Evolutionary conservation across 2,113 vertebrate genomes (phyloP).

Genomic region (Rallus limicola): DNA sequence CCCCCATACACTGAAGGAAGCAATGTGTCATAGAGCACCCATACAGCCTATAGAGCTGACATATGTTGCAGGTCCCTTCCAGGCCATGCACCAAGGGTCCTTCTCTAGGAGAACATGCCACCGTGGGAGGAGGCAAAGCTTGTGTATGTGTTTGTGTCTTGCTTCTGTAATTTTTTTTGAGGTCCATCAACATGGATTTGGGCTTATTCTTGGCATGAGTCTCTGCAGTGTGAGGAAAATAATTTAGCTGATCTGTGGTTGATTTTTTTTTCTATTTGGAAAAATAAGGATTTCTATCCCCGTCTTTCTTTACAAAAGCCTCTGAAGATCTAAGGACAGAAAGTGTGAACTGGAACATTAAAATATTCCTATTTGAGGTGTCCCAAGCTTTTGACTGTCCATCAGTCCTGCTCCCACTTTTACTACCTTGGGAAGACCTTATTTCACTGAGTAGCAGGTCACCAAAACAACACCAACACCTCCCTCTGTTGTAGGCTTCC

Average conservation of each 20-base stretch:
- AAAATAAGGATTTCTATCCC: neutral
- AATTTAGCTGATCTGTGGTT: neutral
- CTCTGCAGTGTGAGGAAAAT: neutral
- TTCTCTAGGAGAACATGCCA: neutral
- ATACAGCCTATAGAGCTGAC: neutral
- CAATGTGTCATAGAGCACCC: neutral
- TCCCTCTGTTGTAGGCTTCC: neutral
- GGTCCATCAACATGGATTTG: neutral
- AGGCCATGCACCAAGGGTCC: neutral
- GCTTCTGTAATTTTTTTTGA: neutral
- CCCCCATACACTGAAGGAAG: rapidly evolving
- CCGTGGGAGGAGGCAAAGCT: neutral
- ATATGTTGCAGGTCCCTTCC: neutral
- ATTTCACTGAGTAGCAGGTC: neutral
- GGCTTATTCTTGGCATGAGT: neutral
- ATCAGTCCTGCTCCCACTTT: neutral
- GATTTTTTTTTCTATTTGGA: neutral
- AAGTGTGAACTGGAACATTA: neutral
- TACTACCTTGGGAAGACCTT: neutral
- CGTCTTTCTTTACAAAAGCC: neutral
- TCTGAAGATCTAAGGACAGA: neutral
- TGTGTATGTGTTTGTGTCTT: neutral
- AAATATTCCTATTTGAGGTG: neutral
- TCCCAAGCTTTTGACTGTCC: neutral
- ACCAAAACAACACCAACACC: neutral